Base-by-base conservation (phyloP, 2,888 invertebrate genomes). In the Alitta virens region DNA sequence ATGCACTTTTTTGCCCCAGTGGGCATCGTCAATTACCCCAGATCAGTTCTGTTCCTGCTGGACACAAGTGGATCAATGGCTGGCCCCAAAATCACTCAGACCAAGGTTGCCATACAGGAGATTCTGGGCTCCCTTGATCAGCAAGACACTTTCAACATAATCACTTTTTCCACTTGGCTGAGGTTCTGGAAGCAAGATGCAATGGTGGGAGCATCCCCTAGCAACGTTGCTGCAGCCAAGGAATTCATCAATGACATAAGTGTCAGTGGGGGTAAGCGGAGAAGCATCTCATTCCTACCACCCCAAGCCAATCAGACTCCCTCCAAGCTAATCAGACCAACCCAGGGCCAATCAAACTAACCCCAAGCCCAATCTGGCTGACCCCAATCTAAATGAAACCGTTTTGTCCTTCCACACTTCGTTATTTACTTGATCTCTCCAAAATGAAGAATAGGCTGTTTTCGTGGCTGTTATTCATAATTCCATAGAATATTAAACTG, bases 51-150 rank as follows among this genome's bases (percentile, higher is more conserved):
- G 7, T 91, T 91, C 76, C 88, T 90, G 18, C 82, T 91, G 73
- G 90, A 91, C 77, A 87, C 88, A 0, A 89, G 89, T 40, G 89
- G 90, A 12, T 90, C 90, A 56, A 91, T 90, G 90, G 83, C 84
- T 71, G 89, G 87, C 46, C 84, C 84, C 55, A 89, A 89, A 82
- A 85, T 90, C 50, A 80, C 82, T 14, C 89, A 90, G 80, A 80
- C 54, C 26, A 63, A 56, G 59, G 85, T 86, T 64, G 89, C 89
- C 50, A 88, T 90, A 88, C 81, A 83, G 67, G 85, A 85, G 57
- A 89, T 89, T 64, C 83, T 90, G 24, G 80, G 81, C 14, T 87
- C 88, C 69, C 82, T 89, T 42, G 84, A 86, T 61, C 71, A 79
- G 0, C 85, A 86, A 1, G 89, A 90, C 77, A 85, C 85, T 71